phyloP scores from a whole-genome alignment of 2,797 vertebrate genomes.

The Vipera latastei region DNA sequence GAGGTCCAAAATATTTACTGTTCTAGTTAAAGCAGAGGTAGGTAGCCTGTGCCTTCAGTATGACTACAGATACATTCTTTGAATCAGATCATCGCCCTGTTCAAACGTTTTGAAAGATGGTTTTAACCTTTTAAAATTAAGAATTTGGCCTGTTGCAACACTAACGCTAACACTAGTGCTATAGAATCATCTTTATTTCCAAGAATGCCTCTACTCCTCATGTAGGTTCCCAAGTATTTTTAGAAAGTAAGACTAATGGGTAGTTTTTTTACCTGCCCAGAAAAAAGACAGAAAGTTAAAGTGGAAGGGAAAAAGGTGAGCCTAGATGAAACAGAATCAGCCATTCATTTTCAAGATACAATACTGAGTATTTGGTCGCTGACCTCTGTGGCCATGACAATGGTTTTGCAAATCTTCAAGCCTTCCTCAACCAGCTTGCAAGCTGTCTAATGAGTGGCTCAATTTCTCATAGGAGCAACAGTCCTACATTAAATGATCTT shows the following conservation, averaged over 20 bases:
- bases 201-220: not conserved
- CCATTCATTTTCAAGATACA: not conserved
- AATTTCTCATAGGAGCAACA: not conserved
- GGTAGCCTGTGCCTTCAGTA: not conserved
- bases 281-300: not conserved
- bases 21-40: not conserved
- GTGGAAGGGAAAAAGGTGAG: not conserved
- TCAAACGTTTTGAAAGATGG: not conserved
- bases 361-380: not conserved
- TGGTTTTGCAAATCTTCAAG: not conserved
- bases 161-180: not conserved
- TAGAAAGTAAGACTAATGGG: not conserved
- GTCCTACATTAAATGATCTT: not conserved
- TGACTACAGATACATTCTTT: not conserved
- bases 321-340: not conserved
- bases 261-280: not conserved
- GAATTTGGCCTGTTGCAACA: not conserved
- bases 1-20: not conserved
- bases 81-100: not conserved
- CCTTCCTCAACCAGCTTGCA: no score
- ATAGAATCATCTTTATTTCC: not conserved
- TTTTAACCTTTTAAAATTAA: not conserved
- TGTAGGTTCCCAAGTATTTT: not conserved
- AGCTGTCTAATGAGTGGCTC: not conserved
- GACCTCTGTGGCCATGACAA: not conserved